A percentile compares a stretch with the other conserved stretches of the same genome.
Evolutionary conservation across 2,888 invertebrate species (phyloP).

Genomic region (Spodoptera picta): DNA sequence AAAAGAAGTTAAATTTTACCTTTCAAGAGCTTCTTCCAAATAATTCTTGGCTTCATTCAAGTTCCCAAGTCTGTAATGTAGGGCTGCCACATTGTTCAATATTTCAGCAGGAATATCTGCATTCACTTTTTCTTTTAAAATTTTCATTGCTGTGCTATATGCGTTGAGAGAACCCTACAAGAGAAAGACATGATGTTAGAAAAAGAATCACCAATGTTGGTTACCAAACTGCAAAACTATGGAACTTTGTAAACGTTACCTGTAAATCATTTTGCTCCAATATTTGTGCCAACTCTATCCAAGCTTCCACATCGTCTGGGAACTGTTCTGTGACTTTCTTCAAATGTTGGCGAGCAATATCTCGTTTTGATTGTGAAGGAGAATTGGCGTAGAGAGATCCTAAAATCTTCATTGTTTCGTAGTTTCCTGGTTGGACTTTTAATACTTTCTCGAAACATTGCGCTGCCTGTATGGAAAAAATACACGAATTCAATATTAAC

Average conservation of each 20-base stretch:
- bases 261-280: constrained; percentile 97
- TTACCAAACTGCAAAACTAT: not conserved
- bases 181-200: not conserved
- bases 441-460: constrained; percentile 99
- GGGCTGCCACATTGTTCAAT: constrained; percentile 98
- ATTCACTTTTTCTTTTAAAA: constrained; percentile 97
- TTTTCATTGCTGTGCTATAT: constrained; percentile 97
- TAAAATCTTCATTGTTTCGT: constrained; percentile 99
- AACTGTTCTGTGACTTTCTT: constrained; percentile 98
- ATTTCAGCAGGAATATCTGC: constrained; percentile 99
- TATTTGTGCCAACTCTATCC: constrained; percentile 99
- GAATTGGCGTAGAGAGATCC: constrained; percentile 98
- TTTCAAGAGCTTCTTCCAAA: constrained; percentile 94
- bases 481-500: too few relatives aligned
- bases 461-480: constrained; percentile 91
- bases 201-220: not conserved
- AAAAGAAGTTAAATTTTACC: constrained; percentile 70
- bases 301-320: constrained; percentile 99
- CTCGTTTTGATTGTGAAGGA: constrained; percentile 95
- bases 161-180: constrained; percentile 94
- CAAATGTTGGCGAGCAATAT: constrained; percentile 97
- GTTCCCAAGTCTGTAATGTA: constrained; percentile 96
- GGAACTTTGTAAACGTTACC: constrained; percentile 63
- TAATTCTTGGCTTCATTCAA: constrained; percentile 94
- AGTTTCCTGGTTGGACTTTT: constrained; percentile 98